These are phyloP conservation scores for Synanthedon tipuliformis DNA, from an alignment of 2,888 invertebrate species.

Conservation along the genomic window DNA sequence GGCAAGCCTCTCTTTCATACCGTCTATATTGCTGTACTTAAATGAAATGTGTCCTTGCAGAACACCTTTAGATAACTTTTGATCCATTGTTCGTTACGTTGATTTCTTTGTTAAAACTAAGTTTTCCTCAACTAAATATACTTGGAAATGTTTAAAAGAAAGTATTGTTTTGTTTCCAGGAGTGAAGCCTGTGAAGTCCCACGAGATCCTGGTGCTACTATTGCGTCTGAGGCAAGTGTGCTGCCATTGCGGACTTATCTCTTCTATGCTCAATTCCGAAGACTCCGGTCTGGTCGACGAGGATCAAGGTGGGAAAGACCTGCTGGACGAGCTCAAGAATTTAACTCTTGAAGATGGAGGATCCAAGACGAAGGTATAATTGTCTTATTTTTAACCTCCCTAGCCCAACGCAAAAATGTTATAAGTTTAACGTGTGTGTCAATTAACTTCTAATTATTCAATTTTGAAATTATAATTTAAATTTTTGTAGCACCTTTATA, in stretches of 20 bases:
- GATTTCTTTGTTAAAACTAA: too few relatives aligned
- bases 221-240: constrained; percentile 89
- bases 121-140: too few relatives aligned
- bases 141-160: too few relatives aligned
- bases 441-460: too few relatives aligned
- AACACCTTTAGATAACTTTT: too few relatives aligned
- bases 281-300: constrained; percentile 19
- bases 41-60: too few relatives aligned
- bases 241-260: constrained; percentile 87
- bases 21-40: neutral
- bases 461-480: too few relatives aligned
- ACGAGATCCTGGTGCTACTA: constrained; percentile 84
- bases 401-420: too few relatives aligned
- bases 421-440: too few relatives aligned
- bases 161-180: constrained; percentile 28
- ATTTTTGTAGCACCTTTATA: too few relatives aligned
- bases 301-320: constrained; percentile 63
- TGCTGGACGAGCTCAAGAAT: constrained; percentile 74
- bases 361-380: constrained; percentile 22
- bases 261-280: constrained; percentile 60
- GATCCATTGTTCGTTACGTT: too few relatives aligned
- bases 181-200: constrained; percentile 70
- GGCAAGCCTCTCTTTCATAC: constrained; percentile 21
- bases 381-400: neutral
- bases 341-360: constrained; percentile 60